A percentile compares a stretch with the other conserved stretches of the same genome.
These are phyloP conservation scores for Drosophila funebris DNA, from an alignment of 1,140 invertebrate species.

Conservation along the genomic window DNA sequence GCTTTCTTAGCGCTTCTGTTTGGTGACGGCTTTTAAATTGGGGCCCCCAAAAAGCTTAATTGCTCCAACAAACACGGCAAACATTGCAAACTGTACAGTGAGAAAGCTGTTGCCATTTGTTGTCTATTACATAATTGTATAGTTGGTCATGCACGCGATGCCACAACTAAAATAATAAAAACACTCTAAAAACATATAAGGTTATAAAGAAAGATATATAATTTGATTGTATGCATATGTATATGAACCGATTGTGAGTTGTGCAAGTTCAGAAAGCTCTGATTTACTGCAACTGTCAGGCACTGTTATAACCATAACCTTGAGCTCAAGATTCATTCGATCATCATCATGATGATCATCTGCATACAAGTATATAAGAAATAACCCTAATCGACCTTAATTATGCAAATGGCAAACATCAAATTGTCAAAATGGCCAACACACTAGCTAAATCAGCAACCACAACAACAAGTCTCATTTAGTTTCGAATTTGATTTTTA, in stretches of 20 bases:
- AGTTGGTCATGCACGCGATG: constrained; percentile 37
- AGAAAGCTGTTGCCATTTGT: constrained; percentile 36
- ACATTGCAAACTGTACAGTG: constrained; percentile 23
- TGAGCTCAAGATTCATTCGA: constrained; percentile 59
- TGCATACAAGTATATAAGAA: constrained; percentile 30
- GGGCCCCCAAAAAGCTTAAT: constrained; percentile 34
- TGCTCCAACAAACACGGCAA: constrained; percentile 33
- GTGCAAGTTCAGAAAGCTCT: constrained; percentile 22
- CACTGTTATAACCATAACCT: constrained; percentile 69
- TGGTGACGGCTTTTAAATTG: constrained; percentile 49
- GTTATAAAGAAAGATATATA: not conserved
- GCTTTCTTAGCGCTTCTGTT: constrained; percentile 38
- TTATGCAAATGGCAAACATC: constrained; percentile 65
- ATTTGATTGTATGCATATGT: not conserved
- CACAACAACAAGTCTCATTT: constrained; percentile 19
- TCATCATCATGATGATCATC: constrained; percentile 27
- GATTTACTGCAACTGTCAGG: constrained; percentile 29
- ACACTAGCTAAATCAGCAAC: constrained; percentile 12
- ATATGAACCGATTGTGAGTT: constrained; percentile 7
- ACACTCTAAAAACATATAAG: not conserved
- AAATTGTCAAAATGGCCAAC: constrained; percentile 39
- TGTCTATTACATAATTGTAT: constrained; percentile 38
- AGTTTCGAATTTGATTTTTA: constrained; percentile 17
- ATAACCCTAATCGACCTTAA: constrained; percentile 76
- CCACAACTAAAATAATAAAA: not conserved